A percentile compares a stretch with the other conserved stretches of the same genome.
Conservation (phyloP, 1,140 invertebrate species). For the Nasonia vitripennis region DNA sequence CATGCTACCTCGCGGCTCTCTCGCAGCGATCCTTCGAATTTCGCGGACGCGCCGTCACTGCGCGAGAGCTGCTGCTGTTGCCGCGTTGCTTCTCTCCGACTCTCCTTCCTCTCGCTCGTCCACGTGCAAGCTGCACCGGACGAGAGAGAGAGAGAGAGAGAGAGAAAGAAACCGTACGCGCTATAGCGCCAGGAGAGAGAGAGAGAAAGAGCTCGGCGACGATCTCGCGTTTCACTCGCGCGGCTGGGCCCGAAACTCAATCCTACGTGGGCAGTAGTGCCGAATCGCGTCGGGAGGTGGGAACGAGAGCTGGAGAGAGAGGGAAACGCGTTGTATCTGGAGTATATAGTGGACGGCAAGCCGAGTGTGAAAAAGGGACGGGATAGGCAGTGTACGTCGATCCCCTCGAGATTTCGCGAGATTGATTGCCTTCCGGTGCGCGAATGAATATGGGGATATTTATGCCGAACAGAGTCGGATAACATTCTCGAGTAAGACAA, state of each 20-base stretch:
- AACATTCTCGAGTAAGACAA: neutral
- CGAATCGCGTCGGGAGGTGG: neutral
- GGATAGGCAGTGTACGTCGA: neutral
- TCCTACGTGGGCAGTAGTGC: slow-evolving; percentile 16
- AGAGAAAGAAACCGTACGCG: slow-evolving; percentile 5
- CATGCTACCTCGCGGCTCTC: neutral
- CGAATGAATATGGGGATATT: neutral
- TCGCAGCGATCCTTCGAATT: slow-evolving; percentile 48
- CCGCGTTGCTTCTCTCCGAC: neutral
- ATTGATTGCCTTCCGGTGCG: neutral
- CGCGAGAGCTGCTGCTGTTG: neutral
- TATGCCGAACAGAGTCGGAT: neutral
- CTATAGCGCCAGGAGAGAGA: neutral
- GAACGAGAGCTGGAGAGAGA: neutral
- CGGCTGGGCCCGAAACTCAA: slow-evolving; percentile 42
- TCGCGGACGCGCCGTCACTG: slow-evolving; percentile 50
- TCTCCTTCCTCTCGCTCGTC: neutral
- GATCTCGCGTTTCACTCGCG: slow-evolving; percentile 46
- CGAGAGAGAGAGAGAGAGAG: slow-evolving; percentile 34
- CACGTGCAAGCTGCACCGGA: slow-evolving; percentile 49
- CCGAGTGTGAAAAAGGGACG: neutral
- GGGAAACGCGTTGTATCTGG: neutral
- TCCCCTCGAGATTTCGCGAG: neutral
- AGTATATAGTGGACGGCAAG: neutral
- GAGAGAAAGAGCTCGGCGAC: slow-evolving; percentile 31